phyloP scores from a whole-genome alignment of 30 jellyfish, hydroid and myxozoan species.

The Turritopsis dohrnii region DNA sequence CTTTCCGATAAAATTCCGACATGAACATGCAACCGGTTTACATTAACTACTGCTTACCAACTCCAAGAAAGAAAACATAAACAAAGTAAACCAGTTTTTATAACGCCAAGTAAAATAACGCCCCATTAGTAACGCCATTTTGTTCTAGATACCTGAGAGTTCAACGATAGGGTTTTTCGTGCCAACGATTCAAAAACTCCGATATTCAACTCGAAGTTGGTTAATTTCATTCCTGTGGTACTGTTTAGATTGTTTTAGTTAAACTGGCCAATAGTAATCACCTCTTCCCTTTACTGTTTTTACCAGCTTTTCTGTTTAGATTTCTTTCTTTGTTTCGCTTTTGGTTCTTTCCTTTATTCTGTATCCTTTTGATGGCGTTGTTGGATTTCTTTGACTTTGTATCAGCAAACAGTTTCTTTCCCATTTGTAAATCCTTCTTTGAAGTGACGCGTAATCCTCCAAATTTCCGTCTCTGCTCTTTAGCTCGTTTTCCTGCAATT shows the following conservation, averaged over 20 bases:
- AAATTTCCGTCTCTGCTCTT: slow-evolving; percentile 1
- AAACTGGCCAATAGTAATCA: background rate
- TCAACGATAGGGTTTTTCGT: too few relatives aligned
- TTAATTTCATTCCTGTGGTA: background rate
- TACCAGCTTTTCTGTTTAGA: slow-evolving; percentile 6
- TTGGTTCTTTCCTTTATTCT: slow-evolving; percentile 13
- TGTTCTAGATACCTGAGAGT: too few relatives aligned
- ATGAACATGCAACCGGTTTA: too few relatives aligned
- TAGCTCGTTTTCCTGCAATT: background rate
- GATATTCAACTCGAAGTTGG: too few relatives aligned
- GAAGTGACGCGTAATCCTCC: slow-evolving; percentile 30
- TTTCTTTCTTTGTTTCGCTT: slow-evolving; percentile 10
- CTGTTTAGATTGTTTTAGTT: background rate
- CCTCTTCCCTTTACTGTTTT: background rate
- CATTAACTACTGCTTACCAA: too few relatives aligned
- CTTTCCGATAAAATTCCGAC: too few relatives aligned
- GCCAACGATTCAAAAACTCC: too few relatives aligned
- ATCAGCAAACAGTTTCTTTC: background rate
- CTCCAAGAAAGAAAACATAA: too few relatives aligned
- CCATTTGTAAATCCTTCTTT: slow-evolving; percentile 14
- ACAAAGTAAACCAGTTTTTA: too few relatives aligned
- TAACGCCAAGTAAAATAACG: too few relatives aligned
- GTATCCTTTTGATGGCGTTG: slow-evolving; percentile 21
- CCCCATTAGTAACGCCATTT: too few relatives aligned
- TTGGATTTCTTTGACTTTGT: background rate